Evolutionary conservation across 1,140 invertebrate species (phyloP), one percentile per base, ranked within the genome.

Genomic region (Pseudomyrmex gracilis): DNA sequence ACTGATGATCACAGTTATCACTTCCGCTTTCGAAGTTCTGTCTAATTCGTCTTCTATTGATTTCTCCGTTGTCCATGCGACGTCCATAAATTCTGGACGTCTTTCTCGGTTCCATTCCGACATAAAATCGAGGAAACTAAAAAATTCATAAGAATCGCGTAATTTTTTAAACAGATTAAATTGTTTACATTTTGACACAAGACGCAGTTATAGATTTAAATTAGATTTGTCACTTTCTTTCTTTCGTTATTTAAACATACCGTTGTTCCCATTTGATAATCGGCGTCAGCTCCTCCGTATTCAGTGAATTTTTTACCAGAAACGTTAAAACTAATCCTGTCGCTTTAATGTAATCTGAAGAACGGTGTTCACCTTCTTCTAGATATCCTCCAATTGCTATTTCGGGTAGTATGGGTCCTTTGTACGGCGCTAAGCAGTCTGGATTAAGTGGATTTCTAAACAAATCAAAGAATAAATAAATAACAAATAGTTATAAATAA

Each of bases 1-100:
- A 93, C 98, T 98, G 82, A 98, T 96, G 1, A 97, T 91, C 84
- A 99, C 97, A 0, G 98, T 99, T 10, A 94, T 85, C 17, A 97
- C 94, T 95, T 99, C 98, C 12, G 97, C 97, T 85, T 96, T 94
- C 47, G 97, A 98, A 66, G 98, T 95, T 85, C 98, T 93, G 63
- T 96, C 95, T 13, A 99, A 95, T 93, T 99, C 98, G 94, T 99
- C 98, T 93, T 98, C 95, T 61, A 99, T 97, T 2, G 98, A 98
- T 76, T 97, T 95, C 94, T 99, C 98, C 0, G 97, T 95, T n/a
- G 95, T 96, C 92, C 95, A 98, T 17, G 97, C 96, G 12, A 99
- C 96, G 24, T 96, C 95, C 92, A 98, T 95, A 63, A 95, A 95
- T 12, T 96, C 93, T 43, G 96, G 95, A 86, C 94, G 95, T 86